phyloP scores from a whole-genome alignment of 1,140 invertebrate species.

The Drosophila malerkotliana region DNA sequence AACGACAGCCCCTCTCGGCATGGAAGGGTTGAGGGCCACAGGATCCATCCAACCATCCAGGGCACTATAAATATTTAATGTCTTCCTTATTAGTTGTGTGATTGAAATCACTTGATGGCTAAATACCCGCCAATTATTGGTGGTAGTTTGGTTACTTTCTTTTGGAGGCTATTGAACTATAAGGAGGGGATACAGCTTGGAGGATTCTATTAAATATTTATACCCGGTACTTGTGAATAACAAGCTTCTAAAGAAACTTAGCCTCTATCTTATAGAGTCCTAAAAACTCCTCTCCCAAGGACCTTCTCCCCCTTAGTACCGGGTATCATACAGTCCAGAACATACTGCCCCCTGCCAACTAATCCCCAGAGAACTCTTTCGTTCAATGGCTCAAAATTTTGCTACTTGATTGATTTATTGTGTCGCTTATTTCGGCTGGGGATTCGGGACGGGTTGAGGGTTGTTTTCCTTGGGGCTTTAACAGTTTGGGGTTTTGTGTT shows the following conservation, averaged over 20 bases:
- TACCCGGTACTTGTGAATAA: not conserved
- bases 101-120: slow-evolving; percentile 2
- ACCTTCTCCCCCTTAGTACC: not conserved
- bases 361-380: not conserved
- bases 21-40: not conserved
- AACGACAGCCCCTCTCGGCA: slow-evolving; percentile 1
- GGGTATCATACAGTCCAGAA: not conserved
- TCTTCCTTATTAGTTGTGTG: slow-evolving; percentile 23
- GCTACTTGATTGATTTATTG: slow-evolving; percentile 36
- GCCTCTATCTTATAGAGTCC: no score
- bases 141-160: not conserved
- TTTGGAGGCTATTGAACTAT: not conserved
- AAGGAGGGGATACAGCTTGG: no score
- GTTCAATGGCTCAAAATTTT: not conserved
- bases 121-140: not conserved
- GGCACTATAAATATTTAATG: slow-evolving; percentile 26
- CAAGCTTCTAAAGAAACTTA: no score
- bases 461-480: not conserved
- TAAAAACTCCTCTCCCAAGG: no score
- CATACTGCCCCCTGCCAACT: no score
- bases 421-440: slow-evolving; percentile 3
- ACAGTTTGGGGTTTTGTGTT: not conserved
- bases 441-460: slow-evolving; percentile 5
- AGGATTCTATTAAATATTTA: no score
- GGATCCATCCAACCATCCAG: not conserved